Evolutionary conservation across 2,888 invertebrate genomes (phyloP), one percentile per base, ranked within the genome.

Genomic region (Helobdella robusta): DNA sequence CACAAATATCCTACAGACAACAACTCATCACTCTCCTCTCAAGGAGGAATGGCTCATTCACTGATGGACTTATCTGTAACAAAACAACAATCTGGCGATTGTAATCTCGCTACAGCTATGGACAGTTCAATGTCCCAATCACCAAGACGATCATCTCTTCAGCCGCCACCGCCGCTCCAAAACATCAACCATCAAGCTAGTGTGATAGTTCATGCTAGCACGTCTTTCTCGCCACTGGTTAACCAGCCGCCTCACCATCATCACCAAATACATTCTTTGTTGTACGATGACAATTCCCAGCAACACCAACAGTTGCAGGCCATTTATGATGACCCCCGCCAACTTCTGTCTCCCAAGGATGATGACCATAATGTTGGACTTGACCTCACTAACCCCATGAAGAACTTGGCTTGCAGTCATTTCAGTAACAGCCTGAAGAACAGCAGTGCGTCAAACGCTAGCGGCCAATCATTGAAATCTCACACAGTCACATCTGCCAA

Each of bases 171-270:
- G 2, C 58, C 66, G 15, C 56, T 25, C 56, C 36, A 44, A 58
- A 52, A 28, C 65, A 36, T 15, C 65, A 35, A 61, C 66, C 66
- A 35, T 23, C 66, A 59, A 23, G 68, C 76, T 15, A 77, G 78
- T 68, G 77, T 78, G 30, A 78, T 78, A 34, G 76, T 78, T n/a
- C 77, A 77, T 67, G 75, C 75, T 1, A 74, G 77, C 32, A 64
- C 69, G 23, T 59, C 69, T 20, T 66, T 44, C 59, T 63, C 68
- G 0, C 46, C 20, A 25, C 44, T 62, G 28, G 66, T 48, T 50
- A 62, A 46, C 59, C 66, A 40, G 28, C 58, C 35, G 25, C 32
- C 36, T 44, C 25, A 64, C 58, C 54, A 56, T 30, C 32, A 23
- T 32, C 64, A 54, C 20, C 36, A 44, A 28, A 15, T 52, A 11